Conservation (phyloP, 2,113 vertebrate species). For the Chionomys nivalis region DNA sequence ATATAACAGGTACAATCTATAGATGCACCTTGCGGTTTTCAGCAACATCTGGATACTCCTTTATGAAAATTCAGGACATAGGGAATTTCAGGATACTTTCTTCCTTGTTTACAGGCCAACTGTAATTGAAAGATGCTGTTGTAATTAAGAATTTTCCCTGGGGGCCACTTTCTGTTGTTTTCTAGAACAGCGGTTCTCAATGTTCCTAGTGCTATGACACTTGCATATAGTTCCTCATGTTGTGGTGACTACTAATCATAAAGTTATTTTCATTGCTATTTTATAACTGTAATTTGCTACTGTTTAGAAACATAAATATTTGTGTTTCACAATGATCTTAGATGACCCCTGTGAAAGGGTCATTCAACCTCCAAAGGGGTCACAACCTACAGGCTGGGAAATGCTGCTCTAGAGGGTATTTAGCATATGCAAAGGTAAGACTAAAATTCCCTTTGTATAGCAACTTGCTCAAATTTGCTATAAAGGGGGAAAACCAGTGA, state of each 20-base stretch:
- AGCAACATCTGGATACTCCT: neutral
- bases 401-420: neutral
- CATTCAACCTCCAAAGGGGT: neutral
- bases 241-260: neutral
- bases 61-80: neutral
- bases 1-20: neutral
- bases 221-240: neutral
- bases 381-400: neutral
- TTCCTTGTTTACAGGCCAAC: neutral
- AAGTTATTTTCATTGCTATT: neutral
- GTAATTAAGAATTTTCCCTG: neutral
- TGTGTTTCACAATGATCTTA: neutral
- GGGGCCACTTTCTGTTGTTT: neutral
- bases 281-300: neutral
- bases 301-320: neutral
- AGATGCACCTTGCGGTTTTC: neutral
- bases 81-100: neutral
- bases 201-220: neutral
- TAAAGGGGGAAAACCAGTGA: no score
- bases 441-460: no score
- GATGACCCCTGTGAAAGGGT: neutral
- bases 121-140: neutral
- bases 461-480: no score
- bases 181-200: neutral
- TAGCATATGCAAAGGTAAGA: neutral